Evolutionary conservation across 2,113 vertebrate genomes (phyloP), one percentile per base, ranked within the genome.

Genomic region (Mormyrus lacerda): DNA sequence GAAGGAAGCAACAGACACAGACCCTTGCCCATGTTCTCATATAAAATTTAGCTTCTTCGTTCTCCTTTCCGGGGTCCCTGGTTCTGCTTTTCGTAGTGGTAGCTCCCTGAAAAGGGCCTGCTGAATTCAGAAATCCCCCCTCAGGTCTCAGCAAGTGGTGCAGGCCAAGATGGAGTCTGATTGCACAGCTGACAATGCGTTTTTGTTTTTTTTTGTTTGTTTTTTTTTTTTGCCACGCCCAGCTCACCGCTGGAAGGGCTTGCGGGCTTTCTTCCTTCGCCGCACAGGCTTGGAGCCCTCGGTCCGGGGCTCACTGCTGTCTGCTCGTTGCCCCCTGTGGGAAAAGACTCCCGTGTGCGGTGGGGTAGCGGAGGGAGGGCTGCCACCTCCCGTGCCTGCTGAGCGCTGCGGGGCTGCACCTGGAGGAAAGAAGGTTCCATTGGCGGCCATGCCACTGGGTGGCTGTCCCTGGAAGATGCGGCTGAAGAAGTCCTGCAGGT

Each of bases 401-500:
- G 89, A 19, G 91, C 92, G 31, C 96, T 53, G 88, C 15, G 85
- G 85, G 50, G 85, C 8, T 1, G 96, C 94, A 88, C 92, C 95
- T 17, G 96, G 92, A 47, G 95, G 93, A 91, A 97, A 97, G 92
- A 97, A 97, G 89, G 95, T 95, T 85, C 97, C 97, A 0, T 97
- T 97, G n/a, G 96, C 94, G 0, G 97, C 93, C 94, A 95, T 94
- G 87, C 96, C 94, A 3, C 92, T 95, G 0, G 96, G 93, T 90
- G 95, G 91, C 39, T 92, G 95, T 53, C 96, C 97, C 94, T 97
- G 97, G 93, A 98, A 98, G 92, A 98, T 95, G 88, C 96, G 95
- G 91, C 92, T 96, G 91, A 98, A 96, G 94, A 98, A 97, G 91
- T 98, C 97, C 93, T 98, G 97, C 83, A 98, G 91, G 86, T 98